A percentile compares a stretch with the other conserved stretches of the same genome.
Conservation (phyloP, 1,140 invertebrate species). For the Metaphire vulgaris region DNA sequence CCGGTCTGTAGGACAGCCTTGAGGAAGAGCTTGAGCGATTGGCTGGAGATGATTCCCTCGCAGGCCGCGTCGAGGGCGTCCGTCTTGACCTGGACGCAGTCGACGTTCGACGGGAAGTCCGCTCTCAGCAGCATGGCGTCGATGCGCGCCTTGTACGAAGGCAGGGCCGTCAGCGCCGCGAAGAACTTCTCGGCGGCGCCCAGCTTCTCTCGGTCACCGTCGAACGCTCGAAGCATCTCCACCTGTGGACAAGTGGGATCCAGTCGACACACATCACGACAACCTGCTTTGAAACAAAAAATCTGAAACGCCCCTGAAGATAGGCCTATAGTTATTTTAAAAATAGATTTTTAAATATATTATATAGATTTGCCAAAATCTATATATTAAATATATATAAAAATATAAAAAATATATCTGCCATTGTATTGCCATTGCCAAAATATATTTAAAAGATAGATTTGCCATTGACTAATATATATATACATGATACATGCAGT, state of each 20-base stretch:
- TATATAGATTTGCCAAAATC: no score
- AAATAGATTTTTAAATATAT: no score
- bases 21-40: conserved; percentile 45
- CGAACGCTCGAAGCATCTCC: conserved; percentile 16
- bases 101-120: conserved; percentile 16
- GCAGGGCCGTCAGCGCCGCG: conserved; percentile 25
- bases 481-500: no score
- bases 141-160: conserved; percentile 74
- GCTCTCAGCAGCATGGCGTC: conserved; percentile 73
- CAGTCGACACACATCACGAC: not conserved
- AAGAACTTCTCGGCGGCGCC: conserved; percentile 36
- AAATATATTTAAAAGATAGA: no score
- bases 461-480: no score
- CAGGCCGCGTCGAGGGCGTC: conserved; percentile 43
- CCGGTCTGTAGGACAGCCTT: conserved; percentile 46
- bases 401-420: no score
- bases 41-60: conserved; percentile 38
- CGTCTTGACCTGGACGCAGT: not conserved
- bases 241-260: conserved; percentile 34
- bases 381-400: no score
- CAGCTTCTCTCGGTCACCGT: conserved; percentile 28
- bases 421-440: no score
- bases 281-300: no score
- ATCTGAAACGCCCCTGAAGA: no score
- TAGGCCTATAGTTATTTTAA: no score